Conservation (phyloP, 2,113 vertebrate species). For the Ia io region DNA sequence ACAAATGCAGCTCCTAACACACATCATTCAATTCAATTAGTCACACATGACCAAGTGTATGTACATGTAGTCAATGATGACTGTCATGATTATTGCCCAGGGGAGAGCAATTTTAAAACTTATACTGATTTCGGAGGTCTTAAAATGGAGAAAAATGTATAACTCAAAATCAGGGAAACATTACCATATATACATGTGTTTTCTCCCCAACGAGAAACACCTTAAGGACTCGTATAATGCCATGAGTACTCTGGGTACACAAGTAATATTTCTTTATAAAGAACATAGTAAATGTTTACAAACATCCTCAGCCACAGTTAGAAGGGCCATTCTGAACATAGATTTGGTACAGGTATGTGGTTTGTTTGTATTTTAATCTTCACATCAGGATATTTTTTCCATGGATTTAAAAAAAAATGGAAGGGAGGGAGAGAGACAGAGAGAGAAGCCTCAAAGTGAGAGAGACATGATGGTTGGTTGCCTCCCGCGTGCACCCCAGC, state of each 20-base stretch:
- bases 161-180: slow-evolving; percentile 3
- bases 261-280: slow-evolving; percentile 45
- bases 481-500: too few species aligned
- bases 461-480: too few species aligned
- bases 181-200: not conserved
- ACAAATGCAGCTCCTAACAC: not conserved
- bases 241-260: not conserved
- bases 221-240: not conserved
- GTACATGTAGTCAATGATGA: not conserved
- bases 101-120: not conserved
- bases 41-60: not conserved
- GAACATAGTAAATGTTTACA: not conserved
- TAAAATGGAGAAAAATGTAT: not conserved
- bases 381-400: too few species aligned
- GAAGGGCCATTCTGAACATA: not conserved
- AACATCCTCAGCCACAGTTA: not conserved
- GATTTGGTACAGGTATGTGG: not conserved
- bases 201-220: not conserved
- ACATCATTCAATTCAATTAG: not conserved
- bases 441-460: too few species aligned
- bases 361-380: too few species aligned
- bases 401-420: too few species aligned
- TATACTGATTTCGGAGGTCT: not conserved
- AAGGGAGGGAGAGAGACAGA: too few species aligned
- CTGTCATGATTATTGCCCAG: not conserved